Evolutionary conservation across 2,888 invertebrate genomes (phyloP), one percentile per base, ranked within the genome.

Genomic region (Auanema freiburgensis): DNA sequence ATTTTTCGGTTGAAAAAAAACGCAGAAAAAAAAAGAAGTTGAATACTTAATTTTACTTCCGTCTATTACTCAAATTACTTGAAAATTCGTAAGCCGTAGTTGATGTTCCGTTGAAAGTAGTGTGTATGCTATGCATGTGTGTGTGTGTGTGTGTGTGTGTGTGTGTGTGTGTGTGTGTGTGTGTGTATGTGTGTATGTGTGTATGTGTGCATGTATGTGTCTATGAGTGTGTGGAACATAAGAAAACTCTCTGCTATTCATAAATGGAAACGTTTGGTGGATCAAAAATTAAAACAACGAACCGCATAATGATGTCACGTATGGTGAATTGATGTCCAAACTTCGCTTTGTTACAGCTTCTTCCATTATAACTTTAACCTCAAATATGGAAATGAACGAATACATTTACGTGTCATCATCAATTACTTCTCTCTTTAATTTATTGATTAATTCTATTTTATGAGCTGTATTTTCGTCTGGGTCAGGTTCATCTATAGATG

Each of bases 291-390:
- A 41, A 18, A 43, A 3, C 42, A 1, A 71, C 67, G 33, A 49
- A 78, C 78, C 69, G 57, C 93, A 94, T 1, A 94, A 87, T 0
- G 92, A 90, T n/a, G 91, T 92, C 52, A 94, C 91, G 58, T 91
- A 91, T 66, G 92, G 91, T 82, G 92, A 92, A 81, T 93, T 92
- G 85, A 93, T 92, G 84, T 93, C 92, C 12, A 94, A 91, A 84
- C 91, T 92, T 85, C 93, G 92, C 74, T 91, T 89, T 21, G 93
- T 93, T 12, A 93, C 93, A 24, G 93, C 92, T 85, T 94, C 93
- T 87, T 94, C 94, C 93, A 94, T 94, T 65, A 94, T 89, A 85
- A 93, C 92, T 84, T 94, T 95, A 60, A 94, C 93, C 88, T 94
- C 54, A 50, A 56, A 42, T 42, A 33, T 33, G 33, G 33, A 33